phyloP scores from a whole-genome alignment of 2,888 invertebrate genomes.

The Ormyrus pomaceus region DNA sequence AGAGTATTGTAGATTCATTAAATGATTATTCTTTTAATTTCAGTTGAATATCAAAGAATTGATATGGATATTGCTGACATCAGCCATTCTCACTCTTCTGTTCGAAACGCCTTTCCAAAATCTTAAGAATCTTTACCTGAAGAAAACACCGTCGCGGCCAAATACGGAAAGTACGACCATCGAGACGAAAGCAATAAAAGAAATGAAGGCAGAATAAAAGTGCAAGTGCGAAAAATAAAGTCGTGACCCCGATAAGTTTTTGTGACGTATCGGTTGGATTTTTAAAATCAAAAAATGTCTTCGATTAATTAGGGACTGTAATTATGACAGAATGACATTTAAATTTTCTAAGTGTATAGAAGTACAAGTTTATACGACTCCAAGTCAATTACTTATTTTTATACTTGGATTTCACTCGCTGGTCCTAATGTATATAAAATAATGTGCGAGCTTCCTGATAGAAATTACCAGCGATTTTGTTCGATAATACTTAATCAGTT shows the following conservation, averaged over 20 bases:
- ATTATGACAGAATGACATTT: no score
- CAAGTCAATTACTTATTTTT: background rate
- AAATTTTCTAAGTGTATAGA: no score
- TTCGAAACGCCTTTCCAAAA: constrained; percentile 85
- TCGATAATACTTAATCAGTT: background rate
- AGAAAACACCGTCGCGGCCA: constrained; percentile 58
- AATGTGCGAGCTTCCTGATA: constrained; percentile 11
- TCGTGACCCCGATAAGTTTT: background rate
- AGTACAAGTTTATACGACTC: background rate
- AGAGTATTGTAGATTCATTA: background rate
- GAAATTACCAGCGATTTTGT: background rate
- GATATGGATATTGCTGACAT: constrained; percentile 78
- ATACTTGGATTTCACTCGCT: background rate
- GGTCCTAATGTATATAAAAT: constrained; percentile 27
- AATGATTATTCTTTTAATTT: constrained; percentile 62
- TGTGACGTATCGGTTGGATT: background rate
- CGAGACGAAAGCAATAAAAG: constrained; percentile 59
- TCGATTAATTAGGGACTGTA: background rate
- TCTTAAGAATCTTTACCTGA: constrained; percentile 78
- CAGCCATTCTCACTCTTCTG: constrained; percentile 79
- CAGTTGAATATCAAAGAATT: constrained; percentile 81
- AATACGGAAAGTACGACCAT: background rate
- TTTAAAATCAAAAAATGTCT: constrained; percentile 26
- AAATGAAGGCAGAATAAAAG: constrained; percentile 30
- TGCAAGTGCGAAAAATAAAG: background rate